These are phyloP conservation scores for Holotrichia oblita DNA, from an alignment of 1,140 invertebrate genomes.

Conservation along the genomic window DNA sequence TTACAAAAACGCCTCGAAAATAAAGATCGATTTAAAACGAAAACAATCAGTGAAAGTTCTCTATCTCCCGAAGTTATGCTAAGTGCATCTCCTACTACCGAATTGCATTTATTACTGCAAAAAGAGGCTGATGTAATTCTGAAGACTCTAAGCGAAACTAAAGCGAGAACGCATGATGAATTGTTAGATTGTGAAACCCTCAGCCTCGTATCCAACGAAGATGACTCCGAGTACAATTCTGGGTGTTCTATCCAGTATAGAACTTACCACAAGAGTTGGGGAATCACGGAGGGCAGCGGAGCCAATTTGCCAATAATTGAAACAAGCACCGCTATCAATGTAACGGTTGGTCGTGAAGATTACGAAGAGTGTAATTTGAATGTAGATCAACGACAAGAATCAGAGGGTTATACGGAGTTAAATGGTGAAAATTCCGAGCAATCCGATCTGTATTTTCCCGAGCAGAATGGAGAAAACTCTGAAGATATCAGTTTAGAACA, in stretches of 20 bases:
- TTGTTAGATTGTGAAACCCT: constrained; percentile 73
- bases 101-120: constrained; percentile 63
- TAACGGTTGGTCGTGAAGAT: neutral
- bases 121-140: constrained; percentile 68
- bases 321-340: neutral
- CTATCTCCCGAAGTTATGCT: constrained; percentile 49
- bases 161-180: constrained; percentile 56
- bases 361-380: constrained; percentile 28
- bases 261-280: constrained; percentile 60
- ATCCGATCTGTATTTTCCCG: neutral
- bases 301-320: constrained; percentile 11
- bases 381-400: constrained; percentile 10
- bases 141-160: constrained; percentile 61
- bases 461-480: neutral
- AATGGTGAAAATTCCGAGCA: constrained; percentile 48
- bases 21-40: constrained; percentile 71
- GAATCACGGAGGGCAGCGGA: constrained; percentile 32
- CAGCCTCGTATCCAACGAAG: constrained; percentile 75
- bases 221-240: constrained; percentile 64
- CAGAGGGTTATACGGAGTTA: constrained; percentile 44
- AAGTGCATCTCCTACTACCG: constrained; percentile 48
- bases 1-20: constrained; percentile 68
- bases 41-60: constrained; percentile 67
- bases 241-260: constrained; percentile 59
- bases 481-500: constrained; percentile 15